Evolutionary conservation across 1,140 invertebrate genomes (phyloP), one percentile per base, ranked within the genome.

Genomic region (Monochamus saltuarius): DNA sequence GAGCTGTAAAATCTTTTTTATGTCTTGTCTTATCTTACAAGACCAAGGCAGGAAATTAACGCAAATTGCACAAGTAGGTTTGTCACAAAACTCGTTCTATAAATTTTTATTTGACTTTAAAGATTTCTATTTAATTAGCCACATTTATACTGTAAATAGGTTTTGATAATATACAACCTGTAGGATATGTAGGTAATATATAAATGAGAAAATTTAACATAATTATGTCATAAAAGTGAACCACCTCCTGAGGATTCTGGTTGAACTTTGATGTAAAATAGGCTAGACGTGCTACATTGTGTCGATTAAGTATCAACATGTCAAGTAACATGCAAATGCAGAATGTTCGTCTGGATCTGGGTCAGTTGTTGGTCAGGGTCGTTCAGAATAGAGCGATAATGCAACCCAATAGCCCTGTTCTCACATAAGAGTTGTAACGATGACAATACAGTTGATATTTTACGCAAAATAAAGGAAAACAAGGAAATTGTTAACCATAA

Each of bases 361-460:
- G 45, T 19, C 45, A 29, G n/a, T 11, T 47, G 19, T 47, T 47
- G 45, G 45, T 47, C 45, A 47, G 45, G 45, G 45, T 47, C 45
- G 22, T 6, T 29, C 22, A 47, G 45, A 22, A 9, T 8, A 17
- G 45, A 47, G 17, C 17, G 10, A 22, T n/a, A n/a, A 16, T 19
- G 11, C 11, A 47, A n/a, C 45, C 16, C 7, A 47, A 47, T 47
- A 29, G 45, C 7, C 17, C 17, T 19, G 22, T 29, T 29, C 6
- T 29, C 29, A 11, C 17, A 29, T 29, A 47, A 17, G 16, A 17
- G 29, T 47, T 47, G n/a, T 1, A 22, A 7, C 17, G 10, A n/a
- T 29, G 29, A n/a, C 29, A 1, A 47, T 17, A 17, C 29, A 29
- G 29, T 47, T 17, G 8, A 47, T 11, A 19, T 14, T 7, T 19